Conservation (phyloP, 1,140 invertebrate species). For the Eufriesea mexicana region DNA sequence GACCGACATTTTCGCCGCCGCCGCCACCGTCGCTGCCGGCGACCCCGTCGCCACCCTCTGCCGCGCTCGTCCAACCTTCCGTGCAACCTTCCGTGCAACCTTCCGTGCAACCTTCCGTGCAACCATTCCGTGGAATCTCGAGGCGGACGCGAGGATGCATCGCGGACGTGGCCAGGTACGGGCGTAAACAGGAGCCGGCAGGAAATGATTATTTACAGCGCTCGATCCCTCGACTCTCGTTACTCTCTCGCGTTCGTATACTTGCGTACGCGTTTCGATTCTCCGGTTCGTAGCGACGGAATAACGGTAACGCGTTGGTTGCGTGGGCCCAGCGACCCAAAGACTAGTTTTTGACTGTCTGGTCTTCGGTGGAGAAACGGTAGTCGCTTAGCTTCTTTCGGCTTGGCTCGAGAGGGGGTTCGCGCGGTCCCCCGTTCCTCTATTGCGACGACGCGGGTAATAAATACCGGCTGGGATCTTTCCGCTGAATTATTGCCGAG, state of each 20-base stretch:
- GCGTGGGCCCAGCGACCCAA: not conserved
- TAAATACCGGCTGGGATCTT: not conserved
- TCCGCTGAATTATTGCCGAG: constrained; percentile 27
- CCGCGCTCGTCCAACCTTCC: not conserved
- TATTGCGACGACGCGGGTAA: not conserved
- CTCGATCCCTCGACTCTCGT: constrained; percentile 42
- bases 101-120: not conserved
- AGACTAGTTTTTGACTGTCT: no score
- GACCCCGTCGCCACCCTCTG: constrained; percentile 35
- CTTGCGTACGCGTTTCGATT: not conserved
- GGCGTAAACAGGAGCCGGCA: constrained; percentile 58
- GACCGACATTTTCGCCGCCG: constrained; percentile 64
- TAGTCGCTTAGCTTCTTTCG: not conserved
- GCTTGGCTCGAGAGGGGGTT: constrained; percentile 7
- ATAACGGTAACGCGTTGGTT: constrained; percentile 7
- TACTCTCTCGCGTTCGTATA: not conserved
- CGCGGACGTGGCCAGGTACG: not conserved
- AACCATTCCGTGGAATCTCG: constrained; percentile 41
- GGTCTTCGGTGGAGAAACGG: no score
- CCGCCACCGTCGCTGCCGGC: not conserved
- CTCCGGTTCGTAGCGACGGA: not conserved
- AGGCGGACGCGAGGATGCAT: constrained; percentile 2
- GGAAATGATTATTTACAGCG: constrained; percentile 65
- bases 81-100: not conserved
- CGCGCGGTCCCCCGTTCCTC: not conserved